These are phyloP conservation scores for Macrosiphum euphorbiae DNA, from an alignment of 2,888 invertebrate genomes.

Conservation along the genomic window DNA sequence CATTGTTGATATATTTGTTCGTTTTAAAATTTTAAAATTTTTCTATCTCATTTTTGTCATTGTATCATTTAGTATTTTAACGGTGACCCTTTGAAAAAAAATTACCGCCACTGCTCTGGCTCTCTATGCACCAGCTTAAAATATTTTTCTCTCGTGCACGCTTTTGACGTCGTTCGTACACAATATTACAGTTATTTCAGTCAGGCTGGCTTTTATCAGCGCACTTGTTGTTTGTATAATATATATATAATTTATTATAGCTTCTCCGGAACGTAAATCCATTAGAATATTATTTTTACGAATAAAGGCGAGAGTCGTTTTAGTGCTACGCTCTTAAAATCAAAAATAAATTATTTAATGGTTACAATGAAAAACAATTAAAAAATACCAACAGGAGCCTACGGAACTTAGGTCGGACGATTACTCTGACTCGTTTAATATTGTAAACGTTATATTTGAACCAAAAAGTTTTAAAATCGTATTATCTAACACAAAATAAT, in stretches of 20 bases:
- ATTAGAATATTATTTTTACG: slow-evolving; percentile 30
- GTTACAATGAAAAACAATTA: not conserved
- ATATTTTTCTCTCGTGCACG: not conserved
- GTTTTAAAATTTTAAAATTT: not conserved
- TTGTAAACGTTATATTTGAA: not conserved
- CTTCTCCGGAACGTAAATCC: not conserved
- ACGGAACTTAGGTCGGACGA: not conserved
- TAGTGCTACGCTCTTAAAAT: not conserved
- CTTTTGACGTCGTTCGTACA: not conserved
- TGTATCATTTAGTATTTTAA: not conserved
- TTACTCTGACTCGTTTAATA: not conserved
- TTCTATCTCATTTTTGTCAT: not conserved
- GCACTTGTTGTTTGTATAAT: not conserved
- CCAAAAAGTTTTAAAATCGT: not conserved
- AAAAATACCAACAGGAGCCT: not conserved
- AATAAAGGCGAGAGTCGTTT: not conserved
- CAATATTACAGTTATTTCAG: not conserved
- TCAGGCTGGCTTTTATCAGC: not conserved
- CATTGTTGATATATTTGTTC: not conserved
- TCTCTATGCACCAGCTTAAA: not conserved
- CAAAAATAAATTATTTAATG: slow-evolving; percentile 10
- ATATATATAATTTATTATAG: slow-evolving; percentile 1
- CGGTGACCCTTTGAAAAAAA: not conserved
- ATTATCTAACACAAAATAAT: not conserved
- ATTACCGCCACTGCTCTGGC: not conserved